Evolutionary conservation across 2,113 vertebrate species (phyloP).

Genomic region (Sceloporus undulatus): DNA sequence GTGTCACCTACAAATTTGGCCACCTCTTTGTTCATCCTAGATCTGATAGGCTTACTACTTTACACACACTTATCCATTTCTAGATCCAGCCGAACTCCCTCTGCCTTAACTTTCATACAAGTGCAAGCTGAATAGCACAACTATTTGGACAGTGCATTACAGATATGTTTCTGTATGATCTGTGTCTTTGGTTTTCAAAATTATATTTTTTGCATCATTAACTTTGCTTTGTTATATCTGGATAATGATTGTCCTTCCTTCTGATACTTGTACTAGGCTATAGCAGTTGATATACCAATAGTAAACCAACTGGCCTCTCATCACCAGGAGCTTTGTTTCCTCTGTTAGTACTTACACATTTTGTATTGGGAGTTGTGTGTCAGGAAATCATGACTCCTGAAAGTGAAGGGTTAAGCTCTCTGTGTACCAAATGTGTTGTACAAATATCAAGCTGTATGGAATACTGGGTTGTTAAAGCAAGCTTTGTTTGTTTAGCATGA

Average conservation of each 20-base stretch:
- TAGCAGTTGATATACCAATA: slow-evolving; percentile 15
- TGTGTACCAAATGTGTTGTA: slow-evolving; percentile 66
- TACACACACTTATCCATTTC: neutral
- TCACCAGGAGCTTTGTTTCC: slow-evolving; percentile 42
- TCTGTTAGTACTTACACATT: slow-evolving; percentile 35
- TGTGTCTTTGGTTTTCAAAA: neutral
- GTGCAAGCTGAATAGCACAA: slow-evolving; percentile 4
- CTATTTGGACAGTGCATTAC: slow-evolving; percentile 24
- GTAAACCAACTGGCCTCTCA: slow-evolving; percentile 37
- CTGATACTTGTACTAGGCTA: slow-evolving; percentile 18
- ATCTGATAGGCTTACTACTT: neutral
- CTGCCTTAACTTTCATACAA: neutral
- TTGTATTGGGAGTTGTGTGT: slow-evolving; percentile 32
- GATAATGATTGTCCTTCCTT: neutral
- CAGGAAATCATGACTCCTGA: slow-evolving; percentile 67
- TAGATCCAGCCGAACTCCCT: neutral
- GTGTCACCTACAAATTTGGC: neutral
- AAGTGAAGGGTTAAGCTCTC: slow-evolving; percentile 71
- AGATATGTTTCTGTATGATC: slow-evolving; percentile 9
- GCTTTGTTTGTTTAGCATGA: slow-evolving; percentile 68
- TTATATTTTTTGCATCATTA: neutral
- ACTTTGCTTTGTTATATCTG: slow-evolving; percentile 12
- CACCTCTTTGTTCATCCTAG: neutral
- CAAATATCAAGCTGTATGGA: slow-evolving; percentile 67
- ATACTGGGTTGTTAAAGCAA: slow-evolving; percentile 66